phyloP scores from a whole-genome alignment of 2,888 invertebrate species.

The Pyrrhosoma nymphula region DNA sequence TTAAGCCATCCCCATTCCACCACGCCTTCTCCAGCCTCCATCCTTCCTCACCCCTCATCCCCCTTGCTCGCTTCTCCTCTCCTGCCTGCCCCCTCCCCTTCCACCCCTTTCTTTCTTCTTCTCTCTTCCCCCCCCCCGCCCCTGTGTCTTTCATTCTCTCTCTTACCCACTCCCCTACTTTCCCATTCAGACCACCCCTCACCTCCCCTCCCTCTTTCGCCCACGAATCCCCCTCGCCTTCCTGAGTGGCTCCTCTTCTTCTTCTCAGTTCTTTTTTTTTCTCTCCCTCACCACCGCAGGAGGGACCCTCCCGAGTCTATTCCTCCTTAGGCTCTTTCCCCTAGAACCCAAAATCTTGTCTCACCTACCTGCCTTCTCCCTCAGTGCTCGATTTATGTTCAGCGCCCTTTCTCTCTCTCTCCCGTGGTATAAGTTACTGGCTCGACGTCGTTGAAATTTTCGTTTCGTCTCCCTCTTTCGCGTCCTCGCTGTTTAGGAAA shows the following conservation, averaged over 20 bases:
- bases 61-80: neutral
- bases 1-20: no score
- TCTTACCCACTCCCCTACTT: neutral
- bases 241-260: neutral
- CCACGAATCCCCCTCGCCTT: neutral
- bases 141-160: neutral
- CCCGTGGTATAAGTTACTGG: neutral
- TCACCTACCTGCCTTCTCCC: neutral
- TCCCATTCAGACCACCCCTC: neutral
- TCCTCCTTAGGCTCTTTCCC: slow-evolving; percentile 15
- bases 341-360: neutral
- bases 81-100: neutral
- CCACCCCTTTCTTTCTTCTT: neutral
- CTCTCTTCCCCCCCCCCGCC: neutral
- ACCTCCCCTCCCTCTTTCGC: neutral
- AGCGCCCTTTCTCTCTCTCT: neutral
- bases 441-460: neutral
- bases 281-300: neutral
- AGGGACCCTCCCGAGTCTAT: slow-evolving; percentile 25
- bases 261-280: neutral
- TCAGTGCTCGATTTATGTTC: neutral
- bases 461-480: neutral
- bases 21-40: no score
- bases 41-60: no score
- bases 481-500: neutral